phyloP scores from a whole-genome alignment of 1,140 invertebrate genomes.

The Drosophila novamexicana region DNA sequence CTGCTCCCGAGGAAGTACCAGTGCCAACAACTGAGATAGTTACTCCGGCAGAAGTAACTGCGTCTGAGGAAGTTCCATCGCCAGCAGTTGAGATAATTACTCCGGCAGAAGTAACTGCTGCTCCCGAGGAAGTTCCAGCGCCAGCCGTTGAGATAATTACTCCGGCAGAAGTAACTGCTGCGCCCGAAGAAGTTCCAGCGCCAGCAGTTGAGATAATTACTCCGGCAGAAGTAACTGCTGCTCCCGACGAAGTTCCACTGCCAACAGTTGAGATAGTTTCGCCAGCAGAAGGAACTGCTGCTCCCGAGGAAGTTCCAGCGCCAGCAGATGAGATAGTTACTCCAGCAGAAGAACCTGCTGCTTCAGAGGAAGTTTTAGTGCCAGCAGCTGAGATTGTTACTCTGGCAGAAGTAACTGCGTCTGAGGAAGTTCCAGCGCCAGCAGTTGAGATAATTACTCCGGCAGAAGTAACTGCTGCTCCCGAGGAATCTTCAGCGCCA shows the following conservation, averaged over 20 bases:
- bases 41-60: too few species aligned
- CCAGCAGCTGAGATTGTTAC: not conserved
- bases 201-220: not conserved
- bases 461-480: not conserved
- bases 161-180: not conserved
- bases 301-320: fast-evolving
- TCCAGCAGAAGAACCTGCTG: not conserved
- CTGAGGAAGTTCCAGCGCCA: not conserved
- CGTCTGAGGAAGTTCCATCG: too few species aligned
- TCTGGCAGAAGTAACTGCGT: not conserved
- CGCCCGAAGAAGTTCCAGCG: not conserved
- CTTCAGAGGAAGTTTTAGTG: not conserved
- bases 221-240: not conserved
- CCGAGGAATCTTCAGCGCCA: not conserved
- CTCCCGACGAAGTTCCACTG: not conserved
- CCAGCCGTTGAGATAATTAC: not conserved
- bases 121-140: not conserved
- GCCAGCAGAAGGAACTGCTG: not conserved
- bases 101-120: too few species aligned
- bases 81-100: too few species aligned
- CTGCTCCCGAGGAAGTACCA: too few species aligned
- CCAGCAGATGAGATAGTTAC: not conserved
- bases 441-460: not conserved
- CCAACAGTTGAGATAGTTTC: not conserved
- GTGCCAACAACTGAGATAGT: too few species aligned